Percentiles rank a stretch among this genome's conserved stretches.
Evolutionary conservation across 2,797 vertebrate species (phyloP).

Genomic region (Moxostoma hubbsi): DNA sequence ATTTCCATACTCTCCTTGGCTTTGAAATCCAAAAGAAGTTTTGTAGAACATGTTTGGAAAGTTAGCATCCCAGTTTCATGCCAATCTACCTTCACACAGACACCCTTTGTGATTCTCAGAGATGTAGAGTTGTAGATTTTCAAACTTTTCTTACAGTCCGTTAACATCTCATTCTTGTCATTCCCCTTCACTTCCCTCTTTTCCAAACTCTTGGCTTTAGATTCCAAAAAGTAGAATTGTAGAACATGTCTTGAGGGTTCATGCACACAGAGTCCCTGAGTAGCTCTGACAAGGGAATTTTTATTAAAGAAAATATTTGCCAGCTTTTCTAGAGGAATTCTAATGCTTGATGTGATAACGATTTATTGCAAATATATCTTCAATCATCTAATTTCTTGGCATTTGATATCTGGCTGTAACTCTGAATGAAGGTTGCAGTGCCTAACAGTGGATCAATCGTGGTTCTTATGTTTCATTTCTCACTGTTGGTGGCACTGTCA

Average conservation of each 20-base stretch:
- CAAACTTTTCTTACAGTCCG: too few species aligned
- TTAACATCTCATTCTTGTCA: too few species aligned
- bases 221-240: too few species aligned
- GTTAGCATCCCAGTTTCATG: too few species aligned
- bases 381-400: not conserved
- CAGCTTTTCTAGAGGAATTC: not conserved
- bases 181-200: too few species aligned
- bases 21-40: slow-evolving; percentile 4
- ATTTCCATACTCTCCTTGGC: slow-evolving; percentile 23
- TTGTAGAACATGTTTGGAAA: not conserved
- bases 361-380: not conserved
- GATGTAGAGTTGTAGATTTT: too few species aligned
- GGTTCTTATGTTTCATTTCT: slow-evolving; percentile 54
- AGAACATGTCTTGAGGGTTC: too few species aligned
- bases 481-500: slow-evolving; percentile 37
- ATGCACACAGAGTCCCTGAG: too few species aligned
- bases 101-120: too few species aligned
- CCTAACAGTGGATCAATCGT: slow-evolving; percentile 14
- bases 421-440: not conserved
- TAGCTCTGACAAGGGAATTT: not conserved
- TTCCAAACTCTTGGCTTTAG: too few species aligned
- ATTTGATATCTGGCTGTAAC: slow-evolving; percentile 20
- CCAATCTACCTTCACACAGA: too few species aligned
- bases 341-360: not conserved
- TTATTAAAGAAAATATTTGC: not conserved